Evolutionary conservation across 2,888 invertebrate species (phyloP).

Genomic region (Acanthosoma haemorrhoidale): DNA sequence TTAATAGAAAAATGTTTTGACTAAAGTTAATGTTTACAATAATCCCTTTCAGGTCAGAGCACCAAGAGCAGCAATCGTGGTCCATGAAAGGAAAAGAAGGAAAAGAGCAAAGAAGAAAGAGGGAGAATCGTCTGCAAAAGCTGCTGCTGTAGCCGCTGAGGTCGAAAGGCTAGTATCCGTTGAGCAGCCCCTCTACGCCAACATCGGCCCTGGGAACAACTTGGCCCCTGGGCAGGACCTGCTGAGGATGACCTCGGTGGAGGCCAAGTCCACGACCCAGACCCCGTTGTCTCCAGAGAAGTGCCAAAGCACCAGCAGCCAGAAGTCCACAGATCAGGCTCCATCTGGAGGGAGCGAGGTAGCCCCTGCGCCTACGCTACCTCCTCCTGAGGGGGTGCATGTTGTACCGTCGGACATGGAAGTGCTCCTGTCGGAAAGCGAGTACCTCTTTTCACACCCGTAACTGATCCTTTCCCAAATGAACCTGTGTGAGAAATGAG

Average conservation of each 20-base stretch:
- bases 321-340: not conserved
- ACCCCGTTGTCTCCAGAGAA: constrained; percentile 40
- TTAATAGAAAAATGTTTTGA: too few relatives aligned
- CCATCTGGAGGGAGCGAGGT: not conserved
- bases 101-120: constrained; percentile 35
- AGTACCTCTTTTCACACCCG: constrained; percentile 41
- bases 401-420: constrained; percentile 59
- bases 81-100: constrained; percentile 37
- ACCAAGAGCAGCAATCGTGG: constrained; percentile 37
- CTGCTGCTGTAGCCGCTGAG: not conserved
- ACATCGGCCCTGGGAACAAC: not conserved
- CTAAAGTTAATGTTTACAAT: too few relatives aligned
- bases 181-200: constrained; percentile 25
- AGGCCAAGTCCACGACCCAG: constrained; percentile 40
- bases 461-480: too few relatives aligned
- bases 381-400: constrained; percentile 41
- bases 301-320: constrained; percentile 30
- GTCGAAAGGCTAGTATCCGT: constrained; percentile 29
- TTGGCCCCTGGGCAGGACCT: constrained; percentile 36
- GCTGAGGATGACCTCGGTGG: constrained; percentile 42
- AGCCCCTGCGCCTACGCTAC: not conserved
- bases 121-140: constrained; percentile 24
- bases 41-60: constrained; percentile 22
- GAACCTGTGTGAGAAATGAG: too few relatives aligned
- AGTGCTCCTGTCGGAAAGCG: constrained; percentile 49